Evolutionary conservation across 2,113 vertebrate species (phyloP), one percentile per base, ranked within the genome.

Genomic region (Panthera uncia): DNA sequence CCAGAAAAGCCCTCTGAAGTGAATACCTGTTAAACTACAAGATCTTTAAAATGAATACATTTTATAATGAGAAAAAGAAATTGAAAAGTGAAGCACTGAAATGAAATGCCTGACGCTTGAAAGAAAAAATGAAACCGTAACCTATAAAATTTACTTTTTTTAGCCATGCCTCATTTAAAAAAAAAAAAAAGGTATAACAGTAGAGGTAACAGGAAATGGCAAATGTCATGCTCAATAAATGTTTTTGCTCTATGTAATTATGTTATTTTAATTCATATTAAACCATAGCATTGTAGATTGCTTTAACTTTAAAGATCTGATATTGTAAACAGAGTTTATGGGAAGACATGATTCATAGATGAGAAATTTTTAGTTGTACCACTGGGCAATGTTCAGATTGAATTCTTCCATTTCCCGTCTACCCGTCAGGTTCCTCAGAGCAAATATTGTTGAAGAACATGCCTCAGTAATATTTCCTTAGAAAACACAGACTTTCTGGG

Each of bases 61-160:
- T 96, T 80, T 94, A 87, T 97, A 98, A 97, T 98, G 95, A 97
- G 82, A 89, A 97, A 95, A 96, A 97, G 55, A 91, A 98, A 97
- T 96, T 79, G 94, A 96, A 97, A 98, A 79, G 57, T 36, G 31
- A 95, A 74, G 55, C 71, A 71, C 38, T 94, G 88, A 96, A 97
- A 82, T 84, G 79, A 92, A 95, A 97, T 97, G 50, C 36, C 61
- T 93, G 41, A 86, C 27, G 14, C 11, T 91, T 74, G 27, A 74
- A 90, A 41, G 79, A 95, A 92, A 92, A 92, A 76, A 45, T 29
- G 33, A 94, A 95, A 63, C 96, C 45, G 41, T 81, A 89, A 76
- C 63, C 66, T 50, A 11, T 83, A 84, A 73, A 95, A 98, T 87
- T 83, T 85, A 92, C 81, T 63, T 83, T 83, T 89, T 66, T 96